Conservation (phyloP, 1,140 invertebrate species). For the Drosophila tropicalis region DNA sequence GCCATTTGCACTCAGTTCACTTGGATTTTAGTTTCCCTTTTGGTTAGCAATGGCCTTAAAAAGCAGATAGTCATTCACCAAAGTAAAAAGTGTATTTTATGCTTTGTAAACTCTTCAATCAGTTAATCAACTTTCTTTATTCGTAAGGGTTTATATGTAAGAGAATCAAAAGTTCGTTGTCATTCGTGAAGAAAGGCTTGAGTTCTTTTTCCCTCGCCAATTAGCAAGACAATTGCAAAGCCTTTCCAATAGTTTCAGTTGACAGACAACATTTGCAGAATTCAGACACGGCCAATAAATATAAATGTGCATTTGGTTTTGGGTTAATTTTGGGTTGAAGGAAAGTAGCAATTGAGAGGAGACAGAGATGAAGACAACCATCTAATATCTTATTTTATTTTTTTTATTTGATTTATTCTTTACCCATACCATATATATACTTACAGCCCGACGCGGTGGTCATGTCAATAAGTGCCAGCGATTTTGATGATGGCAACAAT, state of each 20-base stretch:
- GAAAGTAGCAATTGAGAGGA: slow-evolving; percentile 38
- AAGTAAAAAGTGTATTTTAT: too few relatives aligned
- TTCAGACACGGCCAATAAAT: slow-evolving; percentile 1
- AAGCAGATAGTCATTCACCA: too few relatives aligned
- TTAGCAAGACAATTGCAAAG: slow-evolving; percentile 1
- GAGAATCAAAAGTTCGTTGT: neutral
- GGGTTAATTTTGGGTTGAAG: slow-evolving; percentile 41
- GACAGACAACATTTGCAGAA: slow-evolving; percentile 9
- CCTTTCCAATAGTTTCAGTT: slow-evolving; percentile 36
- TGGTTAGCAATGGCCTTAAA: too few relatives aligned
- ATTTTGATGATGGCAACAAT: slow-evolving; percentile 94
- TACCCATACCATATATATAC: slow-evolving; percentile 25
- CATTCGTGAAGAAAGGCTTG: too few relatives aligned
- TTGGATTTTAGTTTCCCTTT: too few relatives aligned
- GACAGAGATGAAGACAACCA: neutral
- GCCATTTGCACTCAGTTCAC: neutral
- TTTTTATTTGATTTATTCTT: slow-evolving; percentile 38
- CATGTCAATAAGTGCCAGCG: slow-evolving; percentile 94
- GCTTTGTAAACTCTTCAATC: too few relatives aligned
- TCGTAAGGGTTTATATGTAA: neutral
- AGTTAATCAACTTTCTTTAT: too few relatives aligned
- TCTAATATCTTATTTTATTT: neutral
- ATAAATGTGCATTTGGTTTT: slow-evolving; percentile 50
- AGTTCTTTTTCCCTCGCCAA: neutral
- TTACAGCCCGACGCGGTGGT: slow-evolving; percentile 86